Evolutionary conservation across 2,113 vertebrate genomes (phyloP), one percentile per base, ranked within the genome.

Genomic region (Siniperca chuatsi): DNA sequence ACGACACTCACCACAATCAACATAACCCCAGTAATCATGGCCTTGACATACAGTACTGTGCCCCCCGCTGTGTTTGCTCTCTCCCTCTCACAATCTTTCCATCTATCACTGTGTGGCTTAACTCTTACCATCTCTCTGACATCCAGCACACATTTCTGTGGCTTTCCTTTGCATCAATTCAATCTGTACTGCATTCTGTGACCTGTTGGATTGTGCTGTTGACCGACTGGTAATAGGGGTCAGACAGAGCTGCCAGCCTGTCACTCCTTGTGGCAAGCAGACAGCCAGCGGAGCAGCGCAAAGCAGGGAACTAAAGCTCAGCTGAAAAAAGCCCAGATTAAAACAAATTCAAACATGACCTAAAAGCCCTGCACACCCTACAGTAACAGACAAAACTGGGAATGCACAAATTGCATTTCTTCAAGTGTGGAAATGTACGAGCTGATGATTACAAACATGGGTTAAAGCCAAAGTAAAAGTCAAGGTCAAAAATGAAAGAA

Each of bases 11-110:
- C 77, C 69, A 50, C 73, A 74, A 82, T 85, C 68, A 89, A 87
- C 77, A 80, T 69, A 87, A 82, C 78, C 84, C 61, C 74, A 79
- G 61, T 84, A 79, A 77, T 71, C 74, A 78, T 25, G 70, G 75
- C 71, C 70, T 62, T 75, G 67, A 88, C 83, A 82, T 68, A 68
- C 67, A 79, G 70, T 61, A 77, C 78, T 81, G 69, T 68, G 40
- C 50, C 79, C 55, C 58, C 48, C 25, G 50, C 84, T 77, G 78
- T 78, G 79, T 40, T 62, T 50, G 55, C 78, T 80, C 73, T 81
- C 84, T 72, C 21, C n/a, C 42, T 82, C 68, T 65, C 16, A n/a
- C 66, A 69, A 75, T 75, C 66, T 55, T 54, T 74, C 58, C 42
- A 77, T 86, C 37, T 21, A 33, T 80, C 40, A 58, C 44, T 68